Evolutionary conservation across 30 jellyfish, hydroid and myxozoan species (phyloP).

Genomic region (Cassiopea andromeda): DNA sequence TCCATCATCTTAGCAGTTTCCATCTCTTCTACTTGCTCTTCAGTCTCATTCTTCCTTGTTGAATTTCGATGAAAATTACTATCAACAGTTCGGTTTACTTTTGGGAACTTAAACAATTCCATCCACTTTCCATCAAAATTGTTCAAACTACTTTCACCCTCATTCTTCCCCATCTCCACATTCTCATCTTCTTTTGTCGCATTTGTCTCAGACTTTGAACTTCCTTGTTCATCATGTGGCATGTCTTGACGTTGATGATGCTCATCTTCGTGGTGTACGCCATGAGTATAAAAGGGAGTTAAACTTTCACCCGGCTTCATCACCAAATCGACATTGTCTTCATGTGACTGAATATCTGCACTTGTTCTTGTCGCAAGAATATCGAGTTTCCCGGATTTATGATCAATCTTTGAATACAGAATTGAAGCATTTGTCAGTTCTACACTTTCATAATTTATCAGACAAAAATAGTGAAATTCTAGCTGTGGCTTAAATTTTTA

Average conservation of each 20-base stretch:
- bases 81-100: conserved; percentile 39
- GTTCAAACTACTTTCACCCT: not conserved
- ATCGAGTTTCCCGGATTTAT: conserved; percentile 68
- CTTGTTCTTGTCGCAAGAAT: conserved; percentile 60
- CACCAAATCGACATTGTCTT: conserved; percentile 60
- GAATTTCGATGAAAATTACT: not conserved
- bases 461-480: no score
- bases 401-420: conserved; percentile 36
- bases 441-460: not conserved
- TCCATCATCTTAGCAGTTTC: conserved; percentile 29
- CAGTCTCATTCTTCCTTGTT: conserved; percentile 15
- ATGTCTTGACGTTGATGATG: not conserved
- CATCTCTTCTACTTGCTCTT: not conserved
- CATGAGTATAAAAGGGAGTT: not conserved
- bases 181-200: not conserved
- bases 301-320: conserved; percentile 66
- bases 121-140: conserved; percentile 41
- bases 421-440: no score
- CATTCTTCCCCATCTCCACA: not conserved
- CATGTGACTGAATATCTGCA: conserved; percentile 58
- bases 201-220: not conserved
- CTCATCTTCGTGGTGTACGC: not conserved
- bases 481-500: no score
- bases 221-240: not conserved
- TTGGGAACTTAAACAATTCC: conserved; percentile 41